Conservation (phyloP, 2,113 vertebrate species). For the Pica pica region DNA sequence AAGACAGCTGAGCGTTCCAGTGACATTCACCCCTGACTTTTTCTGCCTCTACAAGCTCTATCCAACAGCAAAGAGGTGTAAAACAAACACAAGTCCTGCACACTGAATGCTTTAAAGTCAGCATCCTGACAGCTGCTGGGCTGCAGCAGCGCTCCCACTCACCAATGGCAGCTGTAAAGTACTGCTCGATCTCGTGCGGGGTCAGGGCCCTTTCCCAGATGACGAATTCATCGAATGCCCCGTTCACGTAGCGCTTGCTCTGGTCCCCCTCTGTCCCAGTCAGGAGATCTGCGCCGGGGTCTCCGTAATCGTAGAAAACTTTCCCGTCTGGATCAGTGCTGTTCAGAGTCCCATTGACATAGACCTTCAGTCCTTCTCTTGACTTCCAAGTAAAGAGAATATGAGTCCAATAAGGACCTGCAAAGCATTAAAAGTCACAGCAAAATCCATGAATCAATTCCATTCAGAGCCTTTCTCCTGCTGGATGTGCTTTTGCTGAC, state of each 20-base stretch:
- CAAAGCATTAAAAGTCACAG: background rate
- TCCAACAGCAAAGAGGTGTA: background rate
- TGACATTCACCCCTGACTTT: background rate
- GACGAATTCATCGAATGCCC: slow-evolving; percentile 91
- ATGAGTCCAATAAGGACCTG: slow-evolving; percentile 92
- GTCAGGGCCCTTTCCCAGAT: slow-evolving; percentile 92
- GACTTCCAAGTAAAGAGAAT: slow-evolving; percentile 91
- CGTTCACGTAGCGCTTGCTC: slow-evolving; percentile 64
- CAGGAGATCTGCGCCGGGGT: slow-evolving; percentile 71
- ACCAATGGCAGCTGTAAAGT: slow-evolving; percentile 87
- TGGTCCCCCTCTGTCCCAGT: slow-evolving; percentile 69
- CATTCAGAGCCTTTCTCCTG: background rate
- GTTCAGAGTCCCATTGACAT: slow-evolving; percentile 85
- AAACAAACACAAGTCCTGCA: background rate
- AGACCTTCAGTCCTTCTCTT: slow-evolving; percentile 86
- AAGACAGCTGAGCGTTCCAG: rapidly evolving
- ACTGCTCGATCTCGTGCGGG: slow-evolving; percentile 76
- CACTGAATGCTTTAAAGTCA: background rate
- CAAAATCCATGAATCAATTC: background rate
- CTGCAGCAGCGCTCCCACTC: background rate
- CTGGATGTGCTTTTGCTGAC: background rate
- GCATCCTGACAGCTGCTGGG: too few relatives aligned
- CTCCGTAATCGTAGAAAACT: slow-evolving; percentile 76
- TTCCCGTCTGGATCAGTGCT: slow-evolving; percentile 72
- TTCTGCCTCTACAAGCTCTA: background rate